These are phyloP conservation scores for Pygoscelis adeliae DNA, from an alignment of 2,113 vertebrate genomes.

Conservation along the genomic window DNA sequence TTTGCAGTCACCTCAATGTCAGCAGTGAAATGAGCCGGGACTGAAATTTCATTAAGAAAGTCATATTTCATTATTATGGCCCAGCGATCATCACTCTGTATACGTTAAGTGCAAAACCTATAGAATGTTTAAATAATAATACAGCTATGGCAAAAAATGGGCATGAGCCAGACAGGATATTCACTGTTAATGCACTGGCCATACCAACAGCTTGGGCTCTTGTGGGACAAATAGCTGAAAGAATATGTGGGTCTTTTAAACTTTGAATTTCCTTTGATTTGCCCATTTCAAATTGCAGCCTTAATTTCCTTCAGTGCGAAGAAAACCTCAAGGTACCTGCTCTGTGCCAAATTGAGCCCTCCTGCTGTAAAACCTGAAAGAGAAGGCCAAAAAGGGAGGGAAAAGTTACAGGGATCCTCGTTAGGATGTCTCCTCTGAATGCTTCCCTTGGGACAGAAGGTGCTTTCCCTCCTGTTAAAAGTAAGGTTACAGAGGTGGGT, in stretches of 20 bases:
- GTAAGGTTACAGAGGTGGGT: background rate
- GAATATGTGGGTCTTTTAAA: background rate
- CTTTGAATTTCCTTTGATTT: conserved; percentile 38
- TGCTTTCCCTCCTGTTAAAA: background rate
- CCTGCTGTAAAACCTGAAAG: background rate
- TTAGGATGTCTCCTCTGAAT: background rate
- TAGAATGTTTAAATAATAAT: conserved; percentile 45
- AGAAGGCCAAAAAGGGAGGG: background rate
- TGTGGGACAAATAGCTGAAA: conserved; percentile 6
- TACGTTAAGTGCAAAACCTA: conserved; percentile 18
- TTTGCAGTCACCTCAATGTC: conserved; percentile 54
- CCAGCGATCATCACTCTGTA: conserved; percentile 47
- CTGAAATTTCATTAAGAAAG: conserved; percentile 74
- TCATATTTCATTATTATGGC: conserved; percentile 66
- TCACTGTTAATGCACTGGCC: background rate
- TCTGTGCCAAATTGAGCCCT: background rate
- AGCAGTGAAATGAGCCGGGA: conserved; percentile 67
- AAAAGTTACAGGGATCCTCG: background rate
- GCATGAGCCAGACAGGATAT: conserved; percentile 41
- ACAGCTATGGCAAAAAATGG: conserved; percentile 17
- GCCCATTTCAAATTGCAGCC: background rate
- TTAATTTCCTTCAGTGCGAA: conserved; percentile 37
- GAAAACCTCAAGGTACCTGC: background rate
- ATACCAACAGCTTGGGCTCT: background rate
- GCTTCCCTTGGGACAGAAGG: background rate